Conservation (phyloP, 2,797 vertebrate genomes). For the Poliocrania exsul region DNA sequence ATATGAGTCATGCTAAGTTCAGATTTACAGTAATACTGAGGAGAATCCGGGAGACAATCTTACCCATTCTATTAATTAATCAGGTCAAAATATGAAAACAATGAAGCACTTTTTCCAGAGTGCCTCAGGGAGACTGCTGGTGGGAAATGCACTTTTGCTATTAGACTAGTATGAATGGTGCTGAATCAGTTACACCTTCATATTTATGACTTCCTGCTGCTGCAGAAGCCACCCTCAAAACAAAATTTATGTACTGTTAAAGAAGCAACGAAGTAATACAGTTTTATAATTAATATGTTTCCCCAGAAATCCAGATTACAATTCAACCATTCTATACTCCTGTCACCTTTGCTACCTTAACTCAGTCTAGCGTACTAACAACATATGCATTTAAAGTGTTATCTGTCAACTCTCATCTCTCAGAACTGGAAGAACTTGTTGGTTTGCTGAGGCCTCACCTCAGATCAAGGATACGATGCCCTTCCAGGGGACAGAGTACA, state of each 20-base stretch:
- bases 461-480: neutral
- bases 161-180: neutral
- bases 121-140: neutral
- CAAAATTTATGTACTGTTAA: neutral
- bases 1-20: neutral
- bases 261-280: neutral
- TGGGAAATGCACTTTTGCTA: neutral
- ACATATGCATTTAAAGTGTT: constrained; percentile 28
- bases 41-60: neutral
- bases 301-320: neutral
- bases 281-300: neutral
- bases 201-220: neutral
- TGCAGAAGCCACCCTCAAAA: neutral
- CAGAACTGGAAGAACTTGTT: neutral
- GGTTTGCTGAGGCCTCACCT: neutral
- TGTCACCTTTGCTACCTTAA: constrained; percentile 19
- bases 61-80: neutral
- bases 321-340: neutral
- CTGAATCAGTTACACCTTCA: neutral
- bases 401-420: constrained; percentile 14
- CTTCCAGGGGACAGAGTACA: neutral
- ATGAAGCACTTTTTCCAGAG: neutral
- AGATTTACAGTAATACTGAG: neutral
- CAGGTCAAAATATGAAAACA: neutral
- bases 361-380: neutral